Base-by-base conservation (phyloP, 2,888 invertebrate species). In the Limnephilus auricula region DNA sequence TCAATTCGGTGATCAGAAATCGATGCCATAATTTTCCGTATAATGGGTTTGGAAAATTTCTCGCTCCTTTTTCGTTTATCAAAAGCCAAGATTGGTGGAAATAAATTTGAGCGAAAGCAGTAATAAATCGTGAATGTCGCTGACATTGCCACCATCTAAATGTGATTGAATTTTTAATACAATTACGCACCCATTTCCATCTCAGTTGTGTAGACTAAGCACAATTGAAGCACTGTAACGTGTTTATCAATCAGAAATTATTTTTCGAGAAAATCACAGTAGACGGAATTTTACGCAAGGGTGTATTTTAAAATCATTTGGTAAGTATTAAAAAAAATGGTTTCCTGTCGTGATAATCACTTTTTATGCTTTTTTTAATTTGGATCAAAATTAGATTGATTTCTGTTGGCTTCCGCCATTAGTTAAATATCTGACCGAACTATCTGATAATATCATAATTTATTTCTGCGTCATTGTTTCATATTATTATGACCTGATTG, bases 91-190 rank as follows among this genome's bases (percentile, higher is more conserved):
- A 90, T 50, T 83, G 90, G 83, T 83, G 80, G 90, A 83, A 83
- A 90, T 90, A 90, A 90, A 88, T 88, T 79, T 79, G n/a, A 79
- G 37, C 79, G 89, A 89, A 87, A 89, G 82, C 82, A 82, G 45
- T 82, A 45, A 89, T 91, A 91, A 91, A 91, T 90, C 30, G 79
- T 78, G 87, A 89, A 85, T 83, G 79, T 45, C 31, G 37, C 87
- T 85, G 90, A 80, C 89, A 45, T n/a, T 34, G 89, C 65, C 80
- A 86, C 50, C 89, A 85, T 34, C 89, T 82, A 84, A 89, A 83
- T 91, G 89, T 91, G 89, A 91, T 91, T 89, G 91, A 91, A 91
- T 91, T 91, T 91, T 91, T 91, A 89, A 91, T 89, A 85, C 89
- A 84, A 89, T 91, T 91, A 89, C 83, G 30, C 34, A 25, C 79